phyloP scores from a whole-genome alignment of 1,140 invertebrate genomes.

The Trichonephila inaurata region DNA sequence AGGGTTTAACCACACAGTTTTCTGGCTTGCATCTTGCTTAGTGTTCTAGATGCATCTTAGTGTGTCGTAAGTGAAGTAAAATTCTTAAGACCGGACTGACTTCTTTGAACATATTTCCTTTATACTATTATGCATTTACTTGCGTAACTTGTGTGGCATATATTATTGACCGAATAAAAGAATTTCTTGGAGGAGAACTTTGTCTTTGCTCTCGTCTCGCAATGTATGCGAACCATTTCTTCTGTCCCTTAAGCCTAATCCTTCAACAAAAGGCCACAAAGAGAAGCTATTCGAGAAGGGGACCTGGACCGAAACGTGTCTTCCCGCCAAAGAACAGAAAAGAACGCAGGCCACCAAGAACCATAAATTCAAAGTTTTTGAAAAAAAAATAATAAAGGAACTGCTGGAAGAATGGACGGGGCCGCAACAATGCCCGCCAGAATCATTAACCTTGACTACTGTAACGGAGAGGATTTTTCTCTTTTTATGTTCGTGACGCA shows the following conservation, averaged over 20 bases:
- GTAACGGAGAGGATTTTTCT: background rate
- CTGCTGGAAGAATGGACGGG: background rate
- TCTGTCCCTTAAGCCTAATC: background rate
- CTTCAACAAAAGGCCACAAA: background rate
- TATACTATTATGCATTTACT: too few relatives aligned
- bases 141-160: too few relatives aligned
- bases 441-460: slow-evolving; percentile 34
- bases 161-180: too few relatives aligned
- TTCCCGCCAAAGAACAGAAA: background rate
- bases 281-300: background rate
- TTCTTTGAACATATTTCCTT: too few relatives aligned
- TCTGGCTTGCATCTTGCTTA: too few relatives aligned
- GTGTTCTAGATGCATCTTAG: too few relatives aligned
- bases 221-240: background rate
- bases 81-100: too few relatives aligned
- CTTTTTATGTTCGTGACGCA: slow-evolving; percentile 26
- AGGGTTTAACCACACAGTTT: too few relatives aligned
- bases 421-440: background rate
- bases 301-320: slow-evolving; percentile 11
- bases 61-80: too few relatives aligned
- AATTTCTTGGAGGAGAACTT: too few relatives aligned
- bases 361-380: slow-evolving; percentile 35
- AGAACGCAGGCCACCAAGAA: background rate
- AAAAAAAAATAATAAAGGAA: background rate
- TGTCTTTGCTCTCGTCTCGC: background rate